phyloP scores from a whole-genome alignment of 1,140 invertebrate genomes.

The Lepidurus packardi region DNA sequence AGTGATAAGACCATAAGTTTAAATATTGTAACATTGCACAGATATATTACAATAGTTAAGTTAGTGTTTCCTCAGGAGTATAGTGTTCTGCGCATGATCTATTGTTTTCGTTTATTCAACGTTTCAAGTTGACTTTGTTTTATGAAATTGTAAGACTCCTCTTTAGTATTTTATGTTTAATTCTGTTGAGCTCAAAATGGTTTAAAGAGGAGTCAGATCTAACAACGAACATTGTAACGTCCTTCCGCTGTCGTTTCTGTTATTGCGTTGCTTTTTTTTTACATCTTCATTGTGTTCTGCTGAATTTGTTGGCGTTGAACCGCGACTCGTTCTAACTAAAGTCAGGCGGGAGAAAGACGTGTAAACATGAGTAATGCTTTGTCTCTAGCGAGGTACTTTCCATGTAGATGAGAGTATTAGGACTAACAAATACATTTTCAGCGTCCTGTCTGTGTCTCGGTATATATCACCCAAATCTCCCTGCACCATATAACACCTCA shows the following conservation, averaged over 20 bases:
- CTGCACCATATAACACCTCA: not conserved
- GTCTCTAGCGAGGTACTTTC: slow-evolving; percentile 6
- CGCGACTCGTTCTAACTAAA: not conserved
- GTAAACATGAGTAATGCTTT: slow-evolving; percentile 4
- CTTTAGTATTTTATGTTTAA: too few relatives aligned
- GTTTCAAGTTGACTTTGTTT: too few relatives aligned
- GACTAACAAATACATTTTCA: slow-evolving; percentile 24
- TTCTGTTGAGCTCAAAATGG: not conserved
- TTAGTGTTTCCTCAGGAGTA: too few relatives aligned
- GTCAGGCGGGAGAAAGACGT: not conserved
- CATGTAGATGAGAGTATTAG: slow-evolving; percentile 28
- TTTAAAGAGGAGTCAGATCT: not conserved
- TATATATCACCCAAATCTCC: not conserved
- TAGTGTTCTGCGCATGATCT: too few relatives aligned
- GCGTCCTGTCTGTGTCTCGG: not conserved
- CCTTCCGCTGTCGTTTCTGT: not conserved
- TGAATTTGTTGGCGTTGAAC: not conserved
- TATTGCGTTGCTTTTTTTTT: too few relatives aligned
- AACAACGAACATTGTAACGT: not conserved
- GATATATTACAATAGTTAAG: too few relatives aligned
- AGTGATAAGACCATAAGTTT: too few relatives aligned
- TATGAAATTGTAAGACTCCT: too few relatives aligned
- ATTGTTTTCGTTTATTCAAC: too few relatives aligned
- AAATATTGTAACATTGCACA: too few relatives aligned
- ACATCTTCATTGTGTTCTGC: not conserved